phyloP scores from a whole-genome alignment of 2,888 invertebrate species.

The Clanis bilineata region DNA sequence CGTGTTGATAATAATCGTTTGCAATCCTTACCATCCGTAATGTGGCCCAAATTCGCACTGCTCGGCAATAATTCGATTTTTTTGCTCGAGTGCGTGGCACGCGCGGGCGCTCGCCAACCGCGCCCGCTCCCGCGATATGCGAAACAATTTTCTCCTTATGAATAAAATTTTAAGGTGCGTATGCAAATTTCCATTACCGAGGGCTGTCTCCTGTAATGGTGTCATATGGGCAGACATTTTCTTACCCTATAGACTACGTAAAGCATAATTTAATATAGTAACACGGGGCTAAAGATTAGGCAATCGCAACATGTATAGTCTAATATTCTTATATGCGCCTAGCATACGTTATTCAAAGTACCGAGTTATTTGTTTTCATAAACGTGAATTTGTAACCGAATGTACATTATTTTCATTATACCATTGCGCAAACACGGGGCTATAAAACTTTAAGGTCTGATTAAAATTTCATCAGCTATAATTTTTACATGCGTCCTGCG shows the following conservation, averaged over 20 bases:
- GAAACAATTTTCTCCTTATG: conserved; percentile 80
- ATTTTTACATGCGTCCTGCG: neutral
- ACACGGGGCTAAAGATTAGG: conserved; percentile 22
- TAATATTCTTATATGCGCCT: neutral
- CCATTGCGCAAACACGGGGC: neutral
- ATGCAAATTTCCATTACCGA: conserved; percentile 78
- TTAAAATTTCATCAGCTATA: conserved; percentile 2
- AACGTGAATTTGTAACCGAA: neutral
- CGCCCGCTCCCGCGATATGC: conserved; percentile 42
- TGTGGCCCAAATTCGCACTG: conserved; percentile 56
- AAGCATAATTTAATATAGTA: conserved; percentile 55
- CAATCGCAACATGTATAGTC: conserved; percentile 31
- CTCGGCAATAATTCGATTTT: conserved; percentile 72
- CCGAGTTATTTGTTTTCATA: neutral
- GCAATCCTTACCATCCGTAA: conserved; percentile 50
- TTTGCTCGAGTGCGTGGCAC: conserved; percentile 56
- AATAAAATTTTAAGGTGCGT: conserved; percentile 79
- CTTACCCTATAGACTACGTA: conserved; percentile 65
- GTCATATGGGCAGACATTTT: conserved; percentile 68
- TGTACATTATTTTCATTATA: neutral
- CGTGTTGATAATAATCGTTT: conserved; percentile 40
- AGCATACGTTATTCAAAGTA: neutral
- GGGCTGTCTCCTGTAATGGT: conserved; percentile 67
- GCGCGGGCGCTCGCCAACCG: conserved; percentile 28
- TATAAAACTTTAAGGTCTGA: neutral